These are phyloP conservation scores for Palythoa grandis DNA, from an alignment of 92 coral and sea anemone species.

Conservation along the genomic window DNA sequence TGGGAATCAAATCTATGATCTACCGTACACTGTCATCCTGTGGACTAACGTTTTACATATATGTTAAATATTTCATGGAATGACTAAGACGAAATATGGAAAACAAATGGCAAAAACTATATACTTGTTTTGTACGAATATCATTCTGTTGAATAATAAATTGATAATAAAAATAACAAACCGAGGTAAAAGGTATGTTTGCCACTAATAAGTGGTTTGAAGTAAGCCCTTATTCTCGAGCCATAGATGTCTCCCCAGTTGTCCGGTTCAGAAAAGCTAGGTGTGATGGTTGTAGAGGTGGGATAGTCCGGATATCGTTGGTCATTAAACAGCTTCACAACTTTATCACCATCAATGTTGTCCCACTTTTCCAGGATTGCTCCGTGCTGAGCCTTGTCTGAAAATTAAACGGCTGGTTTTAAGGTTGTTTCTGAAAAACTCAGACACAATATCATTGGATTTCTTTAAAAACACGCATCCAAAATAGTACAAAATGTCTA, in stretches of 20 bases:
- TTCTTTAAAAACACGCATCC: too few relatives aligned
- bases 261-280: slow-evolving; percentile 48
- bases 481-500: too few relatives aligned
- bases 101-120: too few relatives aligned
- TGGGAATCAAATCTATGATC: too few relatives aligned
- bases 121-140: too few relatives aligned
- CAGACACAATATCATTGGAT: too few relatives aligned
- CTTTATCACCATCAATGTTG: slow-evolving; percentile 53
- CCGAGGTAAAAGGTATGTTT: slow-evolving; percentile 50
- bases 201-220: slow-evolving; percentile 52
- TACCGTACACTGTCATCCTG: too few relatives aligned
- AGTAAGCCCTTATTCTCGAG: slow-evolving; percentile 63
- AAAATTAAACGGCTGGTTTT: background rate
- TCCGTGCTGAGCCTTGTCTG: slow-evolving; percentile 47
- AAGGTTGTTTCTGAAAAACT: background rate
- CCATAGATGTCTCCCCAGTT: slow-evolving; percentile 69
- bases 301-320: slow-evolving; percentile 58
- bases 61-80: too few relatives aligned
- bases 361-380: slow-evolving; percentile 61
- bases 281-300: slow-evolving; percentile 27
- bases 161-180: background rate
- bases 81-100: too few relatives aligned
- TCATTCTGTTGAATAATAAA: too few relatives aligned
- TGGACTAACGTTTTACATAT: too few relatives aligned
- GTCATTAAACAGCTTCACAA: slow-evolving; percentile 43